Percentiles rank a stretch among this genome's conserved stretches.
Conservation (phyloP, 2,888 invertebrate genomes). For the Sthenelais limicola region DNA sequence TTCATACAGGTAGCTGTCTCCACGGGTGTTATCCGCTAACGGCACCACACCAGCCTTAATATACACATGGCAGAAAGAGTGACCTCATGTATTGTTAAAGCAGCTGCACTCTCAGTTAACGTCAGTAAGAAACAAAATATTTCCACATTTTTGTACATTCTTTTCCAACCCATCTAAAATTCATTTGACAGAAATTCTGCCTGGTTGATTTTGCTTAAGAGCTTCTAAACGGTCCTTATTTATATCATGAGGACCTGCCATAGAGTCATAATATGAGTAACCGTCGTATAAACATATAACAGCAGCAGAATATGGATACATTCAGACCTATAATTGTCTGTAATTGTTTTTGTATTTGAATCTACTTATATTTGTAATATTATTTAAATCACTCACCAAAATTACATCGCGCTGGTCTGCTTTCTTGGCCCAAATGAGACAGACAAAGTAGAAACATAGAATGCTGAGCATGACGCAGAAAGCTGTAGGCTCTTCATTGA, state of each 20-base stretch:
- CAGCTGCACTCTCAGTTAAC: too few species aligned
- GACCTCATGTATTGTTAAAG: too few species aligned
- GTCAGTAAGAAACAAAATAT: too few species aligned
- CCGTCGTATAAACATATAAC: too few species aligned
- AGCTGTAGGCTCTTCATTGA: slow-evolving; percentile 53
- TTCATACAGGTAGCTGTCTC: slow-evolving; percentile 69
- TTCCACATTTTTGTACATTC: too few species aligned
- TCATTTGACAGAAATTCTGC: too few species aligned
- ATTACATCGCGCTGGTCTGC: slow-evolving; percentile 50
- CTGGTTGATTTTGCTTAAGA: too few species aligned
- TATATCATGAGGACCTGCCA: not conserved
- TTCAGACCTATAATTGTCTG: not conserved
- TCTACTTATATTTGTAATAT: not conserved
- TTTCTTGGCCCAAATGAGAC: slow-evolving; percentile 50
- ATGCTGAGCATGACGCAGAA: slow-evolving; percentile 51
- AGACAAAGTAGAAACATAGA: slow-evolving; percentile 51
- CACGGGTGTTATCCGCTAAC: slow-evolving; percentile 66
- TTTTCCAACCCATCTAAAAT: too few species aligned
- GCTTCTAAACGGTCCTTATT: too few species aligned
- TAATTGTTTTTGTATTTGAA: not conserved
- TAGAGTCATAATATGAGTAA: too few species aligned
- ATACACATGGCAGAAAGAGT: too few species aligned
- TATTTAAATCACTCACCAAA: slow-evolving; percentile 48
- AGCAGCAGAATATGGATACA: too few species aligned
- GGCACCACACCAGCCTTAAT: slow-evolving; percentile 66